phyloP scores from a whole-genome alignment of 2,797 vertebrate genomes.

The Pseudotriccus pelzelni region DNA sequence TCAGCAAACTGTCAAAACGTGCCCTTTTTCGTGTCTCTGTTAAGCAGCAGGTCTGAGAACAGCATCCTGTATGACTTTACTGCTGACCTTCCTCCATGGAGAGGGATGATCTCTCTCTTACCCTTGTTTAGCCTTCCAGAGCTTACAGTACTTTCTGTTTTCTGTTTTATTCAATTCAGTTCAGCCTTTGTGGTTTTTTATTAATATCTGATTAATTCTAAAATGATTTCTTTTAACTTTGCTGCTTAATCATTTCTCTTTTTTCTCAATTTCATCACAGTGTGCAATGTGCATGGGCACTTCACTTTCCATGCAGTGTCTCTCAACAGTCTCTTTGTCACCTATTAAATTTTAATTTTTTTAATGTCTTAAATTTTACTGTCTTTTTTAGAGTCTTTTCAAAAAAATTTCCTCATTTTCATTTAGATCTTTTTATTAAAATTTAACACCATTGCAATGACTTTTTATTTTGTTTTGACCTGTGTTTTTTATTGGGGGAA shows the following conservation, averaged over 20 bases:
- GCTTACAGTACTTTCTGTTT: background rate
- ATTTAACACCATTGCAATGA: background rate
- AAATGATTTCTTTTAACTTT: background rate
- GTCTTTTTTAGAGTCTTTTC: background rate
- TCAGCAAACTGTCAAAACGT: background rate
- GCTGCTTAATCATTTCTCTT: background rate
- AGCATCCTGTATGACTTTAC: background rate
- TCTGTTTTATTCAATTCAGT: background rate
- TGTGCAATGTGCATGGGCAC: accelerated
- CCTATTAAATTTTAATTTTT: background rate
- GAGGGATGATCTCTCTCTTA: background rate
- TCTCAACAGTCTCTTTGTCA: background rate
- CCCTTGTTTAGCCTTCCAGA: background rate
- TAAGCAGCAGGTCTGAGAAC: background rate
- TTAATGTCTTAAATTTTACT: background rate
- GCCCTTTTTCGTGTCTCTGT: background rate
- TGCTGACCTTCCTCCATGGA: background rate
- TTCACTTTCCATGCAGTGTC: background rate
- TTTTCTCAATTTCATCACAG: background rate
- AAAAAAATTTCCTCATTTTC: background rate
- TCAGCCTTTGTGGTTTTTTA: accelerated
- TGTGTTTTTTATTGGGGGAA: background rate
- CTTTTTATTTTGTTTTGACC: background rate
- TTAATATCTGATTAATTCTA: background rate
- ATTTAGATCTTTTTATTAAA: background rate